A percentile compares a stretch with the other conserved stretches of the same genome.
These are phyloP conservation scores for Asteroscopus sphinx DNA, from an alignment of 2,888 invertebrate species.

Conservation along the genomic window DNA sequence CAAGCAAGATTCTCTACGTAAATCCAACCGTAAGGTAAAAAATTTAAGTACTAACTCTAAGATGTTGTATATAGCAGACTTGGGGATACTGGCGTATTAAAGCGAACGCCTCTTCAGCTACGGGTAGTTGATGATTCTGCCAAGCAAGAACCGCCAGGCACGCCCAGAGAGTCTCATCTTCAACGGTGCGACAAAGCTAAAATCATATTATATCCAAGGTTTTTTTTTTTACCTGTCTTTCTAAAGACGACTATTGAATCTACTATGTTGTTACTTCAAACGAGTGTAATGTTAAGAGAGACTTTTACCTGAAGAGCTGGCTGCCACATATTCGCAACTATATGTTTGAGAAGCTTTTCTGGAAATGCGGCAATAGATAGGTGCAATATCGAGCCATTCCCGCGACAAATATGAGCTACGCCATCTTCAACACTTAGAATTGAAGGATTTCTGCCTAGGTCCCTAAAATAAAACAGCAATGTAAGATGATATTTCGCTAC, in stretches of 20 bases:
- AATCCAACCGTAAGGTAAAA: no score
- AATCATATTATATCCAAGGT: no score
- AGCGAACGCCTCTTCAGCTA: conserved; percentile 98
- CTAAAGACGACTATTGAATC: no score
- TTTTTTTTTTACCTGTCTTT: no score
- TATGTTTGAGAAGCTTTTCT: conserved; percentile 88
- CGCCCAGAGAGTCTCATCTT: conserved; percentile 95
- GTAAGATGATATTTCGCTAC: background rate
- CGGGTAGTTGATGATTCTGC: conserved; percentile 95
- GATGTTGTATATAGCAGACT: conserved; percentile 95
- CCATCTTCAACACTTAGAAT: conserved; percentile 95
- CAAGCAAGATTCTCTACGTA: no score
- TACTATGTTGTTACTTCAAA: background rate
- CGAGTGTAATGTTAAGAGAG: background rate
- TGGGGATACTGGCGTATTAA: conserved; percentile 91
- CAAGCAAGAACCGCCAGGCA: conserved; percentile 97
- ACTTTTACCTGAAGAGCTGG: conserved; percentile 94
- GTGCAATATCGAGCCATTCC: conserved; percentile 96
- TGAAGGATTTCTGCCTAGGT: conserved; percentile 96
- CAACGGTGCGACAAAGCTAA: conserved; percentile 85
- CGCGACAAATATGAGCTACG: conserved; percentile 95
- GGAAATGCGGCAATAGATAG: conserved; percentile 93
- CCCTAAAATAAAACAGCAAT: conserved; percentile 84
- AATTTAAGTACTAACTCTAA: conserved; percentile 91
- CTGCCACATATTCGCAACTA: conserved; percentile 95